These are phyloP conservation scores for Cydia splendana DNA, from an alignment of 1,140 invertebrate species.

Conservation along the genomic window DNA sequence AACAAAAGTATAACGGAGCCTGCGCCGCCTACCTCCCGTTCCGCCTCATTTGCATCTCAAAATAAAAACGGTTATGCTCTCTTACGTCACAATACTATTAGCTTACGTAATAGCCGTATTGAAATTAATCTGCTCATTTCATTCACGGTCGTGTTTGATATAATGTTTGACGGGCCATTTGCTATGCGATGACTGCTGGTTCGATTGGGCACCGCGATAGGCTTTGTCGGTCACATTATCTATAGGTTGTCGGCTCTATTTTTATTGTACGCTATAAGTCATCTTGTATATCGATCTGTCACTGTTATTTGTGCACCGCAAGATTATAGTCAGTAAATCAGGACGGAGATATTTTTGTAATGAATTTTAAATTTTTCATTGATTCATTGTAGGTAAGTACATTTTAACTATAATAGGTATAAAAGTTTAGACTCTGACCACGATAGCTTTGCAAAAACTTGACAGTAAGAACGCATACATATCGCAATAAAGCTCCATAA, in stretches of 20 bases:
- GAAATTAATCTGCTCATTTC: constrained; percentile 30
- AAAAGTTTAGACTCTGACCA: no score
- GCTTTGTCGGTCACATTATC: constrained; percentile 29
- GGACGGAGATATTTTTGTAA: neutral
- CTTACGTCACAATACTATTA: constrained; percentile 42
- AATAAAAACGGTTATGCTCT: constrained; percentile 44
- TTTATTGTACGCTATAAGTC: constrained; percentile 10
- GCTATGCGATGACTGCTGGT: constrained; percentile 28
- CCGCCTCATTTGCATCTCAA: constrained; percentile 49
- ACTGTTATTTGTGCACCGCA: neutral
- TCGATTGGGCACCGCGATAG: constrained; percentile 19
- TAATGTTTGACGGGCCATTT: constrained; percentile 27
- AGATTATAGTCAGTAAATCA: neutral
- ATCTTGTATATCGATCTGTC: neutral
- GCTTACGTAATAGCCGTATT: constrained; percentile 15
- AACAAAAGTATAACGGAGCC: constrained; percentile 31
- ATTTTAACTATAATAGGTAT: no score
- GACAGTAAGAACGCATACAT: no score
- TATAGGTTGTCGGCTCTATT: constrained; percentile 7
- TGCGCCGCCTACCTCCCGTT: constrained; percentile 34
- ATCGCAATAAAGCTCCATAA: no score
- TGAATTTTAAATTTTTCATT: neutral
- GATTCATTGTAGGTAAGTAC: no score
- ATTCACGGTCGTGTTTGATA: constrained; percentile 15
- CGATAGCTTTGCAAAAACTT: no score